Percentiles rank a stretch among this genome's conserved stretches.
These are phyloP conservation scores for Drosophila ogumai DNA, from an alignment of 1,140 invertebrate species.

Conservation along the genomic window DNA sequence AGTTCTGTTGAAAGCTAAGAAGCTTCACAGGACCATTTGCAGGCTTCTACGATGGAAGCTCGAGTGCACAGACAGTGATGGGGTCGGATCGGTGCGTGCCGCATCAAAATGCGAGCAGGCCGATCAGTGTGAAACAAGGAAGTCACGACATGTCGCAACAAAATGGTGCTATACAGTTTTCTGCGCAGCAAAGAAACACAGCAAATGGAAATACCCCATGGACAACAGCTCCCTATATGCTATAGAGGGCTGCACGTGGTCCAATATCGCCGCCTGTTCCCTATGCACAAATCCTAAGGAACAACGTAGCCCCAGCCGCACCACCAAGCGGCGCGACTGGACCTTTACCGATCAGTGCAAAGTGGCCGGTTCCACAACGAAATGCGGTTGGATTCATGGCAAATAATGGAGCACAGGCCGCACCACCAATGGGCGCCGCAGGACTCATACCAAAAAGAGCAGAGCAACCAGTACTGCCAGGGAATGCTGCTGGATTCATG, in stretches of 20 bases:
- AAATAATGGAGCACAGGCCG: too few species aligned
- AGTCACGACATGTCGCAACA: background rate
- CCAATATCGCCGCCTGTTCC: too few species aligned
- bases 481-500: background rate
- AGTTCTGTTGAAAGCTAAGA: background rate
- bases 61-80: background rate
- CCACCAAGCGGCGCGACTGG: too few species aligned
- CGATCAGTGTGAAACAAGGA: background rate
- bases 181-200: too few species aligned
- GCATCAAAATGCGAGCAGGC: background rate
- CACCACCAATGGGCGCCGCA: background rate
- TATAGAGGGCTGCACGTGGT: too few species aligned
- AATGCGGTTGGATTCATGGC: too few species aligned
- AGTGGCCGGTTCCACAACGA: too few species aligned
- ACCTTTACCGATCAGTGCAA: too few species aligned
- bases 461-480: background rate
- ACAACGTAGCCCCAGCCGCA: too few species aligned
- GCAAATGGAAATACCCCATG: too few species aligned
- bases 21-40: background rate
- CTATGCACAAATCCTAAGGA: too few species aligned
- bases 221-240: too few species aligned
- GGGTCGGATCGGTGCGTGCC: background rate
- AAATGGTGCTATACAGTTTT: background rate
- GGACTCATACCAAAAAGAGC: background rate
- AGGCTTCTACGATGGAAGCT: background rate